These are phyloP conservation scores for Ips typographus DNA, from an alignment of 1,140 invertebrate genomes.

Conservation along the genomic window DNA sequence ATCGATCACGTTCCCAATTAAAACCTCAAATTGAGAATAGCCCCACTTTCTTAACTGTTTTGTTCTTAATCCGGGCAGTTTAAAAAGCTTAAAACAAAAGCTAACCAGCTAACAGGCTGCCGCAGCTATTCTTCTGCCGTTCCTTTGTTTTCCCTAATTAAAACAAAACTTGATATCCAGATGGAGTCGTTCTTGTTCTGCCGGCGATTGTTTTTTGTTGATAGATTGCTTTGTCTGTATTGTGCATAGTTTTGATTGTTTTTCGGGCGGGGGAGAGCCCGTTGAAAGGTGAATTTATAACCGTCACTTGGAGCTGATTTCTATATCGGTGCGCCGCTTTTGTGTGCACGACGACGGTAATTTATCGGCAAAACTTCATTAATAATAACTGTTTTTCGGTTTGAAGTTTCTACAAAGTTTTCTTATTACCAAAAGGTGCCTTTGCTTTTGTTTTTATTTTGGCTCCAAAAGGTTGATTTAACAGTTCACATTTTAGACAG, in stretches of 20 bases:
- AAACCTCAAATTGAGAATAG: too few relatives aligned
- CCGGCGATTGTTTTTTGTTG: conserved; percentile 51
- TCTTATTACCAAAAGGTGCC: conserved; percentile 7
- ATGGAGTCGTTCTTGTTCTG: conserved; percentile 40
- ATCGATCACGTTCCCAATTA: too few relatives aligned
- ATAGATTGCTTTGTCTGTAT: conserved; percentile 52
- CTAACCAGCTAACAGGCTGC: conserved; percentile 3
- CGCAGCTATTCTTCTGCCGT: conserved; percentile 11
- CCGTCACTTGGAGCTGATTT: conserved; percentile 47
- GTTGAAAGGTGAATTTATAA: conserved; percentile 52
- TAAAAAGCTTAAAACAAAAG: conserved; percentile 21
- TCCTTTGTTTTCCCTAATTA: conserved; percentile 51
- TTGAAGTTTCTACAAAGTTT: conserved; percentile 7
- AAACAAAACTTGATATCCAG: conserved; percentile 52
- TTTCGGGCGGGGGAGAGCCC: conserved; percentile 42
- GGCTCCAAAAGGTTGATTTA: too few relatives aligned
- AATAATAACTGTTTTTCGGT: conserved; percentile 32
- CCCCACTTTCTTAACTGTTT: too few relatives aligned
- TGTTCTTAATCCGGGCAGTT: background rate
- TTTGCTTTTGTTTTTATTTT: background rate
- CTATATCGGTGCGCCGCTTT: conserved; percentile 37
- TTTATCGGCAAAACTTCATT: conserved; percentile 36
- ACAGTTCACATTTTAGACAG: too few relatives aligned
- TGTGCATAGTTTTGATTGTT: conserved; percentile 52
- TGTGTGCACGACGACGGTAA: conserved; percentile 25